Conservation (phyloP, 2,113 vertebrate species). For the Stigmatopora nigra region DNA sequence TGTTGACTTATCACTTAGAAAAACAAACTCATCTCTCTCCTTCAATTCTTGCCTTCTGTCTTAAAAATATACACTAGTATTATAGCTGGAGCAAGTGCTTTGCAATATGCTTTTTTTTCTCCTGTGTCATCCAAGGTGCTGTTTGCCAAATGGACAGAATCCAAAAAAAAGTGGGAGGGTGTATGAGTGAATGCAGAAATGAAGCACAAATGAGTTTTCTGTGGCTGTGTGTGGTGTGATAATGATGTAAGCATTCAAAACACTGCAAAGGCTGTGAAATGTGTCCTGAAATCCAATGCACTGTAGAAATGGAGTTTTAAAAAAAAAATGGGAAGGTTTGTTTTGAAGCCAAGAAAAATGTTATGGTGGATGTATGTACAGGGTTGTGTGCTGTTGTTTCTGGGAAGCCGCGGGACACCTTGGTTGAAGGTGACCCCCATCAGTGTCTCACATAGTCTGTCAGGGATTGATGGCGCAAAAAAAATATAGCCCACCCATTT, state of each 20-base stretch:
- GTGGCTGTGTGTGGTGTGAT: neutral
- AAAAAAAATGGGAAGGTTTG: no score
- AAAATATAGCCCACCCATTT: conserved; percentile 33
- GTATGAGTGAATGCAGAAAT: neutral
- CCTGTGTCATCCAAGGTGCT: conserved; percentile 12
- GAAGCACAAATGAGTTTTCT: conserved; percentile 8
- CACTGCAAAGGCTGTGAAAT: no score
- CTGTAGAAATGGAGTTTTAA: neutral
- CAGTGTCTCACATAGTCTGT: conserved; percentile 19
- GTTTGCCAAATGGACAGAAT: conserved; percentile 12
- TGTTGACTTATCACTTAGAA: no score
- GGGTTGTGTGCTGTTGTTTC: neutral
- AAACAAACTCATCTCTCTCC: conserved; percentile 3
- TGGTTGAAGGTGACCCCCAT: conserved; percentile 40
- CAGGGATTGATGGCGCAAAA: conserved; percentile 45
- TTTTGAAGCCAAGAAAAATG: no score
- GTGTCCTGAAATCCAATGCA: neutral
- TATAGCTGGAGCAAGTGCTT: conserved; percentile 8
- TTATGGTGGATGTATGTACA: no score
- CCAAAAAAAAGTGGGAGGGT: neutral
- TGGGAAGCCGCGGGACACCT: conserved; percentile 15
- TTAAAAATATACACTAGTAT: conserved; percentile 19
- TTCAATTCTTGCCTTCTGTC: conserved; percentile 9
- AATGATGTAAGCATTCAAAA: neutral
- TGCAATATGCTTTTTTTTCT: conserved; percentile 26